Evolutionary conservation across 2,797 vertebrate species (phyloP), one percentile per base, ranked within the genome.

Genomic region (Sebastolobus alascanus): DNA sequence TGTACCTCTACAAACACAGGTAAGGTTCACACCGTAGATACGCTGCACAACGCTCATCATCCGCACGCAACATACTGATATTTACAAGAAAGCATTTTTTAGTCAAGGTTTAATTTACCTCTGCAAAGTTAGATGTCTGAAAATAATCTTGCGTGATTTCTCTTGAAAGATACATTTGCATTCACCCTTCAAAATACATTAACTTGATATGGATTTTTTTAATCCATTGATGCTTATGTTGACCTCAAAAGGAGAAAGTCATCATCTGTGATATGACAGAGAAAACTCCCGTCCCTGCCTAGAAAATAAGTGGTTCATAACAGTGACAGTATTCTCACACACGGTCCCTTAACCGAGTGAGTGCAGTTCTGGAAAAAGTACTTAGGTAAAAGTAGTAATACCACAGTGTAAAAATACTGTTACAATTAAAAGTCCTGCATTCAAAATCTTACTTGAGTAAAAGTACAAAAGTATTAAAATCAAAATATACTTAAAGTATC

Each of bases 1-100:
- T 99, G 90, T 99, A 99, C 95, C 98, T 99, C 94, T 99, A 99
- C 94, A 99, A 99, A 97, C 98, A 99, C 96, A 98, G 98, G 98
- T 99, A 89, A 75, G 59, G 5, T 10, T 75, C 12, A 54, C 38
- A 27, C 1, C 1, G 3, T 13, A 29, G 8, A 13, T 35, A 8
- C 54, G 20, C 64, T 33, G 38, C 11, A n/a, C 35, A 46, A 5
- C 27, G 10, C 18, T 16, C 2, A 7, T 68, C 20, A 73, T 50
- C 25, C 65, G 12, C 33, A 18, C 10, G 8, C 12, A 61, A 52
- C 14, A 14, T 29, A 16, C 6, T 52, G 38, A 25, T 55, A 18
- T 71, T 40, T 55, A 40, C 25, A 66, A 27, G 7, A 13, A 81
- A 60, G 6, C 6, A 46, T 33, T 5, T 50, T 40, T 54, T 1